phyloP scores from a whole-genome alignment of 1,140 invertebrate genomes.

The Drosophila bifasciata region DNA sequence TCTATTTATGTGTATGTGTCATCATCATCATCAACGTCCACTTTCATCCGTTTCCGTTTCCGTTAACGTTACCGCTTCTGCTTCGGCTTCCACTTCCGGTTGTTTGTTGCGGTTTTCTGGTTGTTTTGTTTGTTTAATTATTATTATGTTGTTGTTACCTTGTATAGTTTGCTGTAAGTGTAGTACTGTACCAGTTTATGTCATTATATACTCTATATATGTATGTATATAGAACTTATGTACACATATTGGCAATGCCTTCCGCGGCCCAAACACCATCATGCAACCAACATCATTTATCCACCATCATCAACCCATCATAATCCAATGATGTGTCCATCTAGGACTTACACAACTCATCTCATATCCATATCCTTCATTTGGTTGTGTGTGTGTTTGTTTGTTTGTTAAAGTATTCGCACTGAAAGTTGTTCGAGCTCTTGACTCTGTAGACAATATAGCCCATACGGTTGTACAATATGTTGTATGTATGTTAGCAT shows the following conservation, averaged over 20 bases:
- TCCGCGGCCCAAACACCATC: constrained; percentile 14
- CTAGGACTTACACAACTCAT: constrained; percentile 29
- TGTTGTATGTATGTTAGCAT: constrained; percentile 15
- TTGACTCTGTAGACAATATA: constrained; percentile 31
- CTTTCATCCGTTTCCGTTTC: constrained; percentile 41
- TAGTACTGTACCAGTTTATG: constrained; percentile 70
- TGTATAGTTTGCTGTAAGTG: constrained; percentile 82
- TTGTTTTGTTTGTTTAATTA: constrained; percentile 35
- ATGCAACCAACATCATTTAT: constrained; percentile 34
- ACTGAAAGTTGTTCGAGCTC: constrained; percentile 33
- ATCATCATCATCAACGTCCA: neutral
- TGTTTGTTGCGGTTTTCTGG: constrained; percentile 34
- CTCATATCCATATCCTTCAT: constrained; percentile 11
- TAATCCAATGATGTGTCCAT: constrained; percentile 19
- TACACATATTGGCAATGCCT: constrained; percentile 62
- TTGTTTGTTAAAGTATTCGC: constrained; percentile 59
- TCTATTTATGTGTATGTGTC: constrained; percentile 69
- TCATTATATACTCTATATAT: constrained; percentile 38
- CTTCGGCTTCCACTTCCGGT: constrained; percentile 16
- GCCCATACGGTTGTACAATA: neutral
- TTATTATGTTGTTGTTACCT: constrained; percentile 70
- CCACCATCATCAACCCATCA: constrained; percentile 34
- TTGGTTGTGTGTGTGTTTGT: constrained; percentile 11
- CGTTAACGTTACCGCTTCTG: constrained; percentile 38
- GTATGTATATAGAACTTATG: constrained; percentile 51